Evolutionary conservation across 2,113 vertebrate genomes (phyloP).

Genomic region (Alethe castanea): DNA sequence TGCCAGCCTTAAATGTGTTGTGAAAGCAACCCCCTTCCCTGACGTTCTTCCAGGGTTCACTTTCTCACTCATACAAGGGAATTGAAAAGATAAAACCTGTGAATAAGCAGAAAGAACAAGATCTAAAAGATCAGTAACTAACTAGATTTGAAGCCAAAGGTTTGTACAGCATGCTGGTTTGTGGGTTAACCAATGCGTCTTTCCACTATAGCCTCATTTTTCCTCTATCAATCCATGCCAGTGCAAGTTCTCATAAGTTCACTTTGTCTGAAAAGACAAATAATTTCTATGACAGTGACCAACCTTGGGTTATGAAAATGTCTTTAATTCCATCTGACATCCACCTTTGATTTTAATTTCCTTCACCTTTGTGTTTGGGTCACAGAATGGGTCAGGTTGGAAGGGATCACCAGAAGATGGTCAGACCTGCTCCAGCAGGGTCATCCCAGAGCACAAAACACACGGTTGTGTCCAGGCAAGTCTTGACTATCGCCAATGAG

Average conservation of each 20-base stretch:
- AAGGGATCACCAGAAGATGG: background rate
- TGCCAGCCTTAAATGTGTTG: background rate
- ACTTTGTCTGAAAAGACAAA: background rate
- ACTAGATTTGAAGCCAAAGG: background rate
- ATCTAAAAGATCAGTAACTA: background rate
- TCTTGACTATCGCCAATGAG: background rate
- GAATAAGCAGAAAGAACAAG: background rate
- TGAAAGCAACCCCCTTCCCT: background rate
- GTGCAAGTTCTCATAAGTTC: background rate
- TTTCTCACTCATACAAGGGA: background rate
- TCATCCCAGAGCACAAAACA: background rate
- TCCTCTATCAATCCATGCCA: background rate
- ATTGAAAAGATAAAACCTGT: background rate
- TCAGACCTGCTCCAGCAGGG: background rate
- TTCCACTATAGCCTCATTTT: background rate
- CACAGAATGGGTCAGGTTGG: background rate
- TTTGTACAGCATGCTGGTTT: background rate
- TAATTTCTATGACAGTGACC: background rate
- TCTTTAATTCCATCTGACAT: background rate
- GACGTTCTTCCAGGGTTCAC: background rate
- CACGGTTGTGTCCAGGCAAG: background rate
- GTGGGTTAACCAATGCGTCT: background rate
- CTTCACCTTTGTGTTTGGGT: background rate
- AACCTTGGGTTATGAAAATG: background rate
- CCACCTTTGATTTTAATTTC: background rate